A percentile compares a stretch with the other conserved stretches of the same genome.
These are phyloP conservation scores for Guaruba guarouba DNA, from an alignment of 2,113 vertebrate genomes.

Conservation along the genomic window DNA sequence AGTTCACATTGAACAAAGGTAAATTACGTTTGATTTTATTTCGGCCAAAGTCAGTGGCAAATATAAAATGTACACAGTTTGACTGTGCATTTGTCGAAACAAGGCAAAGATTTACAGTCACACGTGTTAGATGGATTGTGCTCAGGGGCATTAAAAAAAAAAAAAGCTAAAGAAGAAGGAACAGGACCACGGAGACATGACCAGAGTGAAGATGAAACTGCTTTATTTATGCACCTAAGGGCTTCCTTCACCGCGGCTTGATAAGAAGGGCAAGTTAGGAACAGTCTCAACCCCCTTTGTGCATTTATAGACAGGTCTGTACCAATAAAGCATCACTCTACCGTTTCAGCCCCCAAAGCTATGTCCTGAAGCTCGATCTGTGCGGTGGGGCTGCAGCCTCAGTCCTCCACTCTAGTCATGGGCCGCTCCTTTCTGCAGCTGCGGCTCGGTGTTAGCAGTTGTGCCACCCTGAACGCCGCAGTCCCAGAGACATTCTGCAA, in stretches of 20 bases:
- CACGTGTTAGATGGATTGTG: rapidly evolving
- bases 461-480: rapidly evolving
- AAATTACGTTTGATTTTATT: background rate
- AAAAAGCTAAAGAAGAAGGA: background rate
- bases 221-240: background rate
- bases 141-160: background rate
- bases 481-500: rapidly evolving
- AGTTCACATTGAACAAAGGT: background rate
- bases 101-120: background rate
- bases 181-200: background rate
- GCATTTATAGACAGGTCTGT: background rate
- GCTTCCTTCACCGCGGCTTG: background rate
- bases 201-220: background rate
- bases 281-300: background rate
- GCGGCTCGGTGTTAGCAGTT: rapidly evolving
- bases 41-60: background rate
- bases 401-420: background rate
- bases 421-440: background rate
- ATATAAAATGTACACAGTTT: background rate
- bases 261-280: background rate
- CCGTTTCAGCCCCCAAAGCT: background rate
- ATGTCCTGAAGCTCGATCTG: background rate
- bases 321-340: background rate
- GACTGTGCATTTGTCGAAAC: background rate
- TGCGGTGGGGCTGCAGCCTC: background rate